Evolutionary conservation across 2,797 vertebrate species (phyloP).

Genomic region (Syncerus caffer): DNA sequence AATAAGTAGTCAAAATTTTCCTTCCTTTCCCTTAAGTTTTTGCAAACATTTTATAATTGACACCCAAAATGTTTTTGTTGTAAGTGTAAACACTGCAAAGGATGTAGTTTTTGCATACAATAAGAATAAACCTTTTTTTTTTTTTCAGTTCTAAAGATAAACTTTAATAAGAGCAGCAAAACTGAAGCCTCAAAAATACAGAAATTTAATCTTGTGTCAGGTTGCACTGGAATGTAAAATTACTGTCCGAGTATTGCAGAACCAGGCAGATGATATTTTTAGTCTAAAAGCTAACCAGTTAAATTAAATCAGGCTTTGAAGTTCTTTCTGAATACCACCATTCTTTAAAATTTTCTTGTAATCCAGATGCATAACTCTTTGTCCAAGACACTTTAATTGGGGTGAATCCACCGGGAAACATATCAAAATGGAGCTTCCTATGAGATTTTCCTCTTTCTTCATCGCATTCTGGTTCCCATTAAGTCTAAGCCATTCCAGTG

Average conservation of each 20-base stretch:
- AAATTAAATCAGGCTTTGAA: neutral
- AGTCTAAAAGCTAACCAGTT: neutral
- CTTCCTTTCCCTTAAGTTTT: too few species aligned
- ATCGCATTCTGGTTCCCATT: neutral
- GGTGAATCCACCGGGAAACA: neutral
- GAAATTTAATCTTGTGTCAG: neutral
- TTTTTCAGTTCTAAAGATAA: neutral
- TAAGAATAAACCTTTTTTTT: too few species aligned
- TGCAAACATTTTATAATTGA: too few species aligned
- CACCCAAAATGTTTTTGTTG: too few species aligned
- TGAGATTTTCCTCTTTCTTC: neutral
- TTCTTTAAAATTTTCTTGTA: conserved; percentile 3
- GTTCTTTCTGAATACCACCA: neutral
- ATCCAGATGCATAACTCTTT: conserved; percentile 42
- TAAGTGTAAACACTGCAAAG: too few species aligned
- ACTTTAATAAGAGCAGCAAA: neutral
- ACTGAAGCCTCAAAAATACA: neutral
- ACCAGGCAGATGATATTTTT: neutral
- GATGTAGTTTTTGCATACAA: too few species aligned
- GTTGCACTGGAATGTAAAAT: neutral
- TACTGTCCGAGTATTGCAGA: neutral
- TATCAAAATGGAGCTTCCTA: neutral
- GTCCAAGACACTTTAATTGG: conserved; percentile 10
- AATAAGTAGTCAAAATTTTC: too few species aligned
- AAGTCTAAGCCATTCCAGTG: neutral